Percentiles rank a stretch among this genome's conserved stretches.
Conservation (phyloP, 1,140 invertebrate genomes). For the Trichonephila clavipes region DNA sequence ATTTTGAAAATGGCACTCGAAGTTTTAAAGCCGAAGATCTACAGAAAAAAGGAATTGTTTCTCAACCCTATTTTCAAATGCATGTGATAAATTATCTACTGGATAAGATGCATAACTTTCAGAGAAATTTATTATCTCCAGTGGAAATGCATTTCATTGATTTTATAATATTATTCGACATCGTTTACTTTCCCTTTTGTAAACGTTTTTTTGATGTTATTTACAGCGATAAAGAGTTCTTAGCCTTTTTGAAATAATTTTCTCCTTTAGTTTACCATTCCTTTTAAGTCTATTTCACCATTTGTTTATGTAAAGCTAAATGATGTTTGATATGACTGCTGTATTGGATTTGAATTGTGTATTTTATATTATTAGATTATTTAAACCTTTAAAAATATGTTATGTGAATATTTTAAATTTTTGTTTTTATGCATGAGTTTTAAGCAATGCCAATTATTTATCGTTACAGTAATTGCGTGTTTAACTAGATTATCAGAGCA, state of each 20-base stretch:
- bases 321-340: background rate
- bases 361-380: too few species aligned
- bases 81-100: constrained; percentile 42
- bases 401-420: too few species aligned
- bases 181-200: background rate
- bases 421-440: too few species aligned
- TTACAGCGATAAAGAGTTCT: background rate
- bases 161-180: constrained; percentile 52
- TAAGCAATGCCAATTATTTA: too few species aligned
- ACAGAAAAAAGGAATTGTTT: constrained; percentile 16
- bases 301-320: background rate
- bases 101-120: constrained; percentile 3
- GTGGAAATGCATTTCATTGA: constrained; percentile 35
- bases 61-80: background rate
- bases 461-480: too few species aligned
- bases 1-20: background rate
- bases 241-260: background rate
- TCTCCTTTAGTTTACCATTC: background rate
- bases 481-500: too few species aligned
- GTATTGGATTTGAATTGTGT: too few species aligned
- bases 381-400: too few species aligned
- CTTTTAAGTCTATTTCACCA: background rate
- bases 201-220: background rate
- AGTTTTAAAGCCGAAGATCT: background rate
- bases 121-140: background rate